Conservation (phyloP, 2,797 vertebrate genomes). For the Myotis myotis region DNA sequence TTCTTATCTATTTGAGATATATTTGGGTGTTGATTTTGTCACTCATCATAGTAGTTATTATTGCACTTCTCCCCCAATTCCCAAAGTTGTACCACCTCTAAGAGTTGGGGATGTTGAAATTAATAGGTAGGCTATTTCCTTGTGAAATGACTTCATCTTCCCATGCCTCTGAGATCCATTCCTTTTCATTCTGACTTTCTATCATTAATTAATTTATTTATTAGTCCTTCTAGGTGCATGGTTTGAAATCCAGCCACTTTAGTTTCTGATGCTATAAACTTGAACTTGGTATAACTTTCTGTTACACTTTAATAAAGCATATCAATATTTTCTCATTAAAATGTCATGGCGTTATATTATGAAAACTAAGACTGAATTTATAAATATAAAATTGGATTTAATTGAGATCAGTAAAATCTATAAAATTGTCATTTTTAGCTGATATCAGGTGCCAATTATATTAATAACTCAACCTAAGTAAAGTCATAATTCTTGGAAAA, state of each 20-base stretch:
- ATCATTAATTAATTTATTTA: not conserved
- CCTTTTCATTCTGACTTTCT: not conserved
- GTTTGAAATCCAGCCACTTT: slow-evolving; percentile 39
- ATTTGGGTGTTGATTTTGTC: not conserved
- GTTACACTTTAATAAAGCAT: not conserved
- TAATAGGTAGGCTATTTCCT: not conserved
- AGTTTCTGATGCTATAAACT: not conserved
- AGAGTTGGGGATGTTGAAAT: not conserved
- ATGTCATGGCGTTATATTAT: not conserved
- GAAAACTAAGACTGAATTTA: not conserved
- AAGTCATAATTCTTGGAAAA: not conserved
- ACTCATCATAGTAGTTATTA: not conserved
- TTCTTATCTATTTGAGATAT: not conserved
- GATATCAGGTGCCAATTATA: not conserved
- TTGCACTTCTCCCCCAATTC: no score
- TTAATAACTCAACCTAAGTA: not conserved
- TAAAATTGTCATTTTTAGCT: not conserved
- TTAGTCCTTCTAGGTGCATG: not conserved
- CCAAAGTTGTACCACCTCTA: not conserved
- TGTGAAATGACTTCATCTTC: not conserved
- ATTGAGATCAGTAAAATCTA: not conserved
- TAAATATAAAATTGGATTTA: not conserved
- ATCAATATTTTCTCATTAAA: not conserved
- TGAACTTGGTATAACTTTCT: not conserved
- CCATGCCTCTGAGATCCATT: not conserved